Evolutionary conservation across 2,888 invertebrate species (phyloP).

Genomic region (Hirtodrosophila cameraria): DNA sequence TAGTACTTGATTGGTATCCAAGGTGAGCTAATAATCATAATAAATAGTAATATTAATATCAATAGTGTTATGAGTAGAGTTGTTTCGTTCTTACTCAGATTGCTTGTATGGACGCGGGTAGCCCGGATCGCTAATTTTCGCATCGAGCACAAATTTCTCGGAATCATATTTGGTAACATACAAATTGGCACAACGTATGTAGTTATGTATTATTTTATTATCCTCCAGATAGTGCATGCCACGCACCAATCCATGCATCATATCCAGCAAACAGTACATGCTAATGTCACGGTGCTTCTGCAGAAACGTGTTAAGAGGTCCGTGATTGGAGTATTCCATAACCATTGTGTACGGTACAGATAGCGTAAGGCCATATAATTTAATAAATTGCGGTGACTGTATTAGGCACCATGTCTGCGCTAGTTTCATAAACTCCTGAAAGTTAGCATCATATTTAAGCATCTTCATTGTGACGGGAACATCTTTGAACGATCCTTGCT

Average conservation of each 20-base stretch:
- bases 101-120: conserved; percentile 86
- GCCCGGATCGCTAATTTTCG: conserved; percentile 94
- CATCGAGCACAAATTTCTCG: conserved; percentile 87
- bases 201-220: conserved; percentile 92
- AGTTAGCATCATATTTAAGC: conserved; percentile 87
- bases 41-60: too few relatives aligned
- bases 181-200: conserved; percentile 92
- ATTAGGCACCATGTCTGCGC: conserved; percentile 92
- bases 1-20: conserved; percentile 96
- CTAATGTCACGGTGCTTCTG: conserved; percentile 85
- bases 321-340: conserved; percentile 91
- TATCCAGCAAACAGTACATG: conserved; percentile 91
- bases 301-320: conserved; percentile 88
- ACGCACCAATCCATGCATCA: conserved; percentile 91
- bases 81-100: conserved; percentile 53
- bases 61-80: too few relatives aligned
- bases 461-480: conserved; percentile 92
- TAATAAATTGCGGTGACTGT: conserved; percentile 90
- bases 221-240: conserved; percentile 95
- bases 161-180: conserved; percentile 90
- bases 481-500: conserved; percentile 89
- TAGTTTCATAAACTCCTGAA: conserved; percentile 90
- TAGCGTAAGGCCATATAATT: conserved; percentile 91
- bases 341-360: conserved; percentile 92
- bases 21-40: conserved; percentile 92